These are phyloP conservation scores for Andrena flavipes DNA, from an alignment of 2,888 invertebrate genomes.

Conservation along the genomic window DNA sequence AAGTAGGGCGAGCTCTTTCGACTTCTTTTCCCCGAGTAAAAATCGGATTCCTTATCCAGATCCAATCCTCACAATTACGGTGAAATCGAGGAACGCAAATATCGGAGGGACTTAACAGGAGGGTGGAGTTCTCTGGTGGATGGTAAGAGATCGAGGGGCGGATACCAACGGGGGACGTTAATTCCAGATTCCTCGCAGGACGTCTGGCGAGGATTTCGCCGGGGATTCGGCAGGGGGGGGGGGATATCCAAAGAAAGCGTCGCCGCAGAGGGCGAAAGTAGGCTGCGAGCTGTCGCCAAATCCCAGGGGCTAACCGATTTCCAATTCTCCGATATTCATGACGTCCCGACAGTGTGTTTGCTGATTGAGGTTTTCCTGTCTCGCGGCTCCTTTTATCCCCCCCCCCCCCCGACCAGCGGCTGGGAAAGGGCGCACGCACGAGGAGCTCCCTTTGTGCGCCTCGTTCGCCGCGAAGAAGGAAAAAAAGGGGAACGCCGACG, in stretches of 20 bases:
- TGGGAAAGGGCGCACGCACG: conserved; percentile 20
- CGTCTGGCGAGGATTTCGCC: conserved; percentile 55
- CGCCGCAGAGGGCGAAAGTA: conserved; percentile 23
- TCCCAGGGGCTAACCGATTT: conserved; percentile 75
- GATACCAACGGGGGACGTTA: conserved; percentile 54
- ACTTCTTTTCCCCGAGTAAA: not conserved
- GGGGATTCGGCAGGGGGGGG: conserved; percentile 20
- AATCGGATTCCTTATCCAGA: conserved; percentile 62
- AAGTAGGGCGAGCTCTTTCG: not conserved
- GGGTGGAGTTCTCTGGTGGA: conserved; percentile 24
- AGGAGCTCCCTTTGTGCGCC: conserved; percentile 25
- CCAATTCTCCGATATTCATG: conserved; percentile 78
- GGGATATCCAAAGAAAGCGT: conserved; percentile 50
- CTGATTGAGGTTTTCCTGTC: conserved; percentile 72
- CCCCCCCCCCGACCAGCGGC: conserved; percentile 31
- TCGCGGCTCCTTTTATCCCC: conserved; percentile 57
- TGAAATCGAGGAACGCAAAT: conserved; percentile 57
- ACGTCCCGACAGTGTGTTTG: conserved; percentile 67
- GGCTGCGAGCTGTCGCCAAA: conserved; percentile 53
- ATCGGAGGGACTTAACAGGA: conserved; percentile 40
- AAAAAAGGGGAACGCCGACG: conserved; percentile 25
- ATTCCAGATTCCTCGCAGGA: conserved; percentile 58
- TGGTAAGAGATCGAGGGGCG: conserved; percentile 52
- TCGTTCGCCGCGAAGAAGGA: conserved; percentile 2
- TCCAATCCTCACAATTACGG: conserved; percentile 62